These are phyloP conservation scores for Eueremaeus valkanovi DNA, from an alignment of 2,888 invertebrate genomes.

Conservation along the genomic window DNA sequence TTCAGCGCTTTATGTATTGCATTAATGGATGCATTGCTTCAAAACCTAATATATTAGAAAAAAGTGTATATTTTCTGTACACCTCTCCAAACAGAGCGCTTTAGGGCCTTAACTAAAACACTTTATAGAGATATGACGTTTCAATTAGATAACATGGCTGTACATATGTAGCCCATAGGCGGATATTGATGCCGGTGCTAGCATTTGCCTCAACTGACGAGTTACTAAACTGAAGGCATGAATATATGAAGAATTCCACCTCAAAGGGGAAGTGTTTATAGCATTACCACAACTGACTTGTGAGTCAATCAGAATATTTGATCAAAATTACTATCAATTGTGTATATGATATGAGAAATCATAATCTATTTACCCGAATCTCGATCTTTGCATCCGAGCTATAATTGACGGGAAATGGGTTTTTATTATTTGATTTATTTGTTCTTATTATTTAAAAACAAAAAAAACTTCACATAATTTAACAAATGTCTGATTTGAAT, in stretches of 20 bases:
- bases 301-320: not conserved
- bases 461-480: too few relatives aligned
- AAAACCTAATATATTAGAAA: not conserved
- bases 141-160: not conserved
- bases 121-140: conserved; percentile 18
- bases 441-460: too few relatives aligned
- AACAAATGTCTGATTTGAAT: too few relatives aligned
- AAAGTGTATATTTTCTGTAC: not conserved
- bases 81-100: not conserved
- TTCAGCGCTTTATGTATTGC: not conserved
- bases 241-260: not conserved
- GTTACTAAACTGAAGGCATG: not conserved
- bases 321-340: too few relatives aligned
- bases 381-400: not conserved
- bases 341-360: not conserved
- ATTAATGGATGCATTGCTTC: not conserved
- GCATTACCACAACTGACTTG: not conserved
- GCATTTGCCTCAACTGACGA: not conserved
- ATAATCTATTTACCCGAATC: not conserved
- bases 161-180: not conserved
- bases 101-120: conserved; percentile 7
- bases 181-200: not conserved
- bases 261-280: not conserved
- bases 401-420: not conserved
- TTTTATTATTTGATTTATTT: not conserved